Percentiles rank a stretch among this genome's conserved stretches.
phyloP scores from a whole-genome alignment of 2,113 vertebrate genomes.

The Oxyruncus cristatus region DNA sequence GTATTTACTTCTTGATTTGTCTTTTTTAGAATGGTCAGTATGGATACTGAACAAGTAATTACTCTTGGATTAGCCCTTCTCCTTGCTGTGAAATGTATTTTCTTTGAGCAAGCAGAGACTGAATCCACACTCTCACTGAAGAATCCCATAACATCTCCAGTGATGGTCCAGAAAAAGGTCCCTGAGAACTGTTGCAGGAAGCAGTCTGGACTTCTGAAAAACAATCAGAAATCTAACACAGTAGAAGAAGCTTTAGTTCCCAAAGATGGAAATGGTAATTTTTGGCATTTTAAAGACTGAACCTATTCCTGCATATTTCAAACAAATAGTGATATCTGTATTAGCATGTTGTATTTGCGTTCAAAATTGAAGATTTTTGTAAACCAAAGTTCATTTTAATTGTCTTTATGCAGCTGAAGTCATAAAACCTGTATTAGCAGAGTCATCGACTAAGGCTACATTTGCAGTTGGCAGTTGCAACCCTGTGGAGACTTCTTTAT shows the following conservation, averaged over 20 bases:
- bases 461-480: constrained; percentile 78
- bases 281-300: background rate
- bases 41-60: constrained; percentile 93
- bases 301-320: background rate
- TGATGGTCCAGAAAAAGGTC: constrained; percentile 61
- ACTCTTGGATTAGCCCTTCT: constrained; percentile 89
- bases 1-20: background rate
- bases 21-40: constrained; percentile 85
- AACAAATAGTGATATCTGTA: background rate
- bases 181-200: constrained; percentile 80
- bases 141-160: constrained; percentile 79
- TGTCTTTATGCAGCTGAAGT: constrained; percentile 76
- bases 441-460: constrained; percentile 58
- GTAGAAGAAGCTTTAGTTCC: constrained; percentile 9
- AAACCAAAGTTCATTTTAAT: background rate
- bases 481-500: background rate
- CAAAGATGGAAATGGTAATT: constrained; percentile 79
- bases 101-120: constrained; percentile 91
- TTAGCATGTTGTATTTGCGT: background rate
- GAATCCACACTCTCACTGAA: constrained; percentile 89
- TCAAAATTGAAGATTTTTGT: background rate
- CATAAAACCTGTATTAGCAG: constrained; percentile 80
- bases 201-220: constrained; percentile 38
- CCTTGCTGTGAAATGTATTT: constrained; percentile 94
- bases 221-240: constrained; percentile 27